Evolutionary conservation across 2,888 invertebrate genomes (phyloP).

Genomic region (Phengaris alcon): DNA sequence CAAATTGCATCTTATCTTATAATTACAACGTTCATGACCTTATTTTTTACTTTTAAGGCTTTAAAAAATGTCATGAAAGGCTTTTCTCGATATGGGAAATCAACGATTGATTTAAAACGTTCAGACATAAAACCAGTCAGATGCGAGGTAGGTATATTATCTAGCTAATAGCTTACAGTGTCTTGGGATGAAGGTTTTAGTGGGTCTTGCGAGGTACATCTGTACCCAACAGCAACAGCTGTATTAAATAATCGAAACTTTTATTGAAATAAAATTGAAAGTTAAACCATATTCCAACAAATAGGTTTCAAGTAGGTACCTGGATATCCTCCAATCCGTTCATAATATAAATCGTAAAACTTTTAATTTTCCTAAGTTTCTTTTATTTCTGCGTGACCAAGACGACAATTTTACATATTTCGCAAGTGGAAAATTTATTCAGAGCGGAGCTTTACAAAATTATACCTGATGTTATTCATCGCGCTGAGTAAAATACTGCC

Average conservation of each 20-base stretch:
- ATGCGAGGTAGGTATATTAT: too few relatives aligned
- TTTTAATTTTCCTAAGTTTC: too few relatives aligned
- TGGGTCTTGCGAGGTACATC: too few relatives aligned
- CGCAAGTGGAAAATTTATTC: conserved; percentile 20
- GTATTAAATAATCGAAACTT: too few relatives aligned
- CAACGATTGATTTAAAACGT: too few relatives aligned
- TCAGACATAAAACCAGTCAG: too few relatives aligned
- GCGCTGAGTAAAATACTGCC: conserved; percentile 23
- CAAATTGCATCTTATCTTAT: conserved; percentile 4
- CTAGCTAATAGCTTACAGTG: too few relatives aligned
- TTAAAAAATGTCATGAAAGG: neutral
- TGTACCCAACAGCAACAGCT: too few relatives aligned
- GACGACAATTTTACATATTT: conserved; percentile 9
- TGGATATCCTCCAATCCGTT: neutral
- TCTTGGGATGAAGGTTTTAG: too few relatives aligned
- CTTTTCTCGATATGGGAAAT: neutral
- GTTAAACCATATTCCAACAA: too few relatives aligned
- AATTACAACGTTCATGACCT: neutral
- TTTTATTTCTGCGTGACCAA: conserved; percentile 1
- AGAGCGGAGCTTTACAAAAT: conserved; percentile 6
- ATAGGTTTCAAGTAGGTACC: too few relatives aligned
- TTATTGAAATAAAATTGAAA: too few relatives aligned
- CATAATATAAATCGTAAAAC: neutral
- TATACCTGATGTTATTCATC: conserved; percentile 20
- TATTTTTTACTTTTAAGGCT: neutral